phyloP scores from a whole-genome alignment of 2,797 vertebrate genomes.

The Lacerta agilis region DNA sequence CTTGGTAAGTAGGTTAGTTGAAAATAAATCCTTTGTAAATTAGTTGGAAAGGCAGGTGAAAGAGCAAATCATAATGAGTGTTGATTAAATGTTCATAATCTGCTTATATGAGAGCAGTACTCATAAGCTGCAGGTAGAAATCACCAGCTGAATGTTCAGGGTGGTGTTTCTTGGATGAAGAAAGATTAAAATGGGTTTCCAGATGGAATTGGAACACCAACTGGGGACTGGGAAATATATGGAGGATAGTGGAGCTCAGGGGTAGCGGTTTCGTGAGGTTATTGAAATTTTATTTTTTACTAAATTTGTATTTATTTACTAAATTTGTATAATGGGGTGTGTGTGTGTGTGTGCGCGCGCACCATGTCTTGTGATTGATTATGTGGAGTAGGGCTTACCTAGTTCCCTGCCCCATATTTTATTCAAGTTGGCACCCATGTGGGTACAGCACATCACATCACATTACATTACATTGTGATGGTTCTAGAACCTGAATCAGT shows the following conservation, averaged over 20 bases:
- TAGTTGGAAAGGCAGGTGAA: slow-evolving; percentile 31
- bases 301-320: too few species aligned
- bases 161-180: not conserved
- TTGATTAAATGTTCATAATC: slow-evolving; percentile 49
- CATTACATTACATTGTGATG: not conserved
- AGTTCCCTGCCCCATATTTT: too few species aligned
- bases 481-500: not conserved
- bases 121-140: not conserved
- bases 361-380: too few species aligned
- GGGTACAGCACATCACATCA: not conserved
- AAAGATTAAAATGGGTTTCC: not conserved
- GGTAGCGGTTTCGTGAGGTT: too few species aligned
- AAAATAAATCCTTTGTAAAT: slow-evolving; percentile 44
- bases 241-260: not conserved
- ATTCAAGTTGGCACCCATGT: not conserved
- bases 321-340: too few species aligned
- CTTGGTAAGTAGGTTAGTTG: slow-evolving; percentile 16
- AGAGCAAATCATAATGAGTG: slow-evolving; percentile 24
- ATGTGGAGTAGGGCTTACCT: too few species aligned
- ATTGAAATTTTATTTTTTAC: too few species aligned
- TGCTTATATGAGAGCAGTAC: slow-evolving; percentile 32
- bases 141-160: not conserved
- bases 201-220: not conserved
- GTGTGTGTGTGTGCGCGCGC: too few species aligned
- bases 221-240: not conserved